Evolutionary conservation across 1,140 invertebrate species (phyloP), one percentile per base, ranked within the genome.

Genomic region (Lethocerus indicus): DNA sequence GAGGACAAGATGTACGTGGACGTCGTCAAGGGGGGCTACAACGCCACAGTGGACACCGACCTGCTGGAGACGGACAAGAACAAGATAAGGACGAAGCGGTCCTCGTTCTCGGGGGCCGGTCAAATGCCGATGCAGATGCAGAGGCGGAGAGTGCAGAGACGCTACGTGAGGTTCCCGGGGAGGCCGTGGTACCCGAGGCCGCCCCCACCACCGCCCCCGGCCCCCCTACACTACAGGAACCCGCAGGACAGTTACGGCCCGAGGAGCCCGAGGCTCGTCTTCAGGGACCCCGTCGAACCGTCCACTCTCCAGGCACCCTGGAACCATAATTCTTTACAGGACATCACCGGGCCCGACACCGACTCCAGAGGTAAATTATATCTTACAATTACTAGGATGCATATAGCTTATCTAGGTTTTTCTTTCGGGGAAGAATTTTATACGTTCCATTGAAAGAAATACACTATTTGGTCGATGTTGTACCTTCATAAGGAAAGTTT

Each of bases 1-100:
- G 45, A 46, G 12, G 51, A 52, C 28, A 47, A 52, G 16, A 47
- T 52, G 21, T 52, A 40, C 39, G 29, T 52, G 16, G 51, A 52
- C 29, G 9, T n/a, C 29, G 9, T 32, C n/a, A 32, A 32, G 29
- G 29, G 9, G n/a, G n/a, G 9, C 7, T n/a, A n/a, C n/a, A n/a
- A 32, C 7, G 29, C 7, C 7, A n/a, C 29, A n/a, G 29, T 32
- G 29, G 9, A n/a, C 29, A 32, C 7, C 7, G 29, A 32, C n/a
- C n/a, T 9, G 29, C 29, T 32, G 29, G 29, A 32, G 29, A 32
- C 29, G 29, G 9, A 9, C 29, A 32, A 32, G 29, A 32, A n/a
- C 29, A n/a, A n/a, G 29, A n/a, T 32, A n/a, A n/a, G n/a, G n/a
- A n/a, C n/a, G n/a, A 32, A 32, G 29, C n/a, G 29, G 29, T 32